Evolutionary conservation across 2,888 invertebrate species (phyloP).

Genomic region (Stenchaetothrips biformis): DNA sequence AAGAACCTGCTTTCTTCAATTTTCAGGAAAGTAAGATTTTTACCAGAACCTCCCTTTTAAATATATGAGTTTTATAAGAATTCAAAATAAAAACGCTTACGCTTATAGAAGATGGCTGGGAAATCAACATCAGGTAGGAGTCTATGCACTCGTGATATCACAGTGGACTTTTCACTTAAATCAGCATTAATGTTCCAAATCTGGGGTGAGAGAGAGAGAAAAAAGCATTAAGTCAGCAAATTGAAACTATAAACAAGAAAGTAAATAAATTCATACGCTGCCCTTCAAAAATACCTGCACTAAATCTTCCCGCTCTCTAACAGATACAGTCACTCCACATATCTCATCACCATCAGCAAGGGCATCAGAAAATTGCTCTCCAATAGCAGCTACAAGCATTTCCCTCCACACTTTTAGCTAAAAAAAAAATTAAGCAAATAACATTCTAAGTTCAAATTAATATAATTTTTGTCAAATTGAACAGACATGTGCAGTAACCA

Average conservation of each 20-base stretch:
- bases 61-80: no score
- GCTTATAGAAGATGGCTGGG: conserved; percentile 54
- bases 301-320: conserved; percentile 54
- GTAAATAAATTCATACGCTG: not conserved
- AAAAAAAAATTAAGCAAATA: conserved; percentile 36
- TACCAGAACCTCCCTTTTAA: not conserved
- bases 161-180: conserved; percentile 46
- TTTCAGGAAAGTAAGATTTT: not conserved
- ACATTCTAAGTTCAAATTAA: not conserved
- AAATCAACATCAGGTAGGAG: conserved; percentile 53
- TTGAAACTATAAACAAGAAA: not conserved
- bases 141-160: conserved; percentile 50
- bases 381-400: conserved; percentile 56
- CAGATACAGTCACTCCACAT: conserved; percentile 55
- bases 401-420: conserved; percentile 56
- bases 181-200: conserved; percentile 53
- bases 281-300: conserved; percentile 43
- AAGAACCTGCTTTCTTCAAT: not conserved
- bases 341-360: conserved; percentile 53
- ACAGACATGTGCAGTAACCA: no score
- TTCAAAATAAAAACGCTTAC: conserved; percentile 43
- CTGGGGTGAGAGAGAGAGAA: conserved; percentile 38
- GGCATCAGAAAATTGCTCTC: conserved; percentile 54
- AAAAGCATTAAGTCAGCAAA: not conserved
- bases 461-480: not conserved